A percentile compares a stretch with the other conserved stretches of the same genome.
Conservation (phyloP, 1,140 invertebrate genomes). For the Ceratina calcarata region DNA sequence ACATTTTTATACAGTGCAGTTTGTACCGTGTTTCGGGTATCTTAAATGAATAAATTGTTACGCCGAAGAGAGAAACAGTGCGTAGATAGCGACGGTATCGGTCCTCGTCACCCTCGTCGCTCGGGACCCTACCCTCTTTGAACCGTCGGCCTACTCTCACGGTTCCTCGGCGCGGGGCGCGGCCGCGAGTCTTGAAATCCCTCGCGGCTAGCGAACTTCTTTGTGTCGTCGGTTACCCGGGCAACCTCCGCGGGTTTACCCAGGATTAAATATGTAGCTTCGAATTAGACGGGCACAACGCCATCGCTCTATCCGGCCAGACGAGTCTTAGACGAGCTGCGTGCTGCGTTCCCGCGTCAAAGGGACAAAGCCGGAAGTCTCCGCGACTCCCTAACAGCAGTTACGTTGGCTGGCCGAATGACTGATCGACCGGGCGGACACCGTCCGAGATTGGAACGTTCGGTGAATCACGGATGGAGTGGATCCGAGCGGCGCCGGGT, state of each 20-base stretch:
- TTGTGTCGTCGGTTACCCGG: constrained; percentile 66
- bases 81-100: neutral
- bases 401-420: neutral
- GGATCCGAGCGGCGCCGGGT: constrained; percentile 6
- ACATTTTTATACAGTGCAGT: no score
- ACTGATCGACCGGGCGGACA: neutral
- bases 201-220: constrained; percentile 63
- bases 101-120: constrained; percentile 2
- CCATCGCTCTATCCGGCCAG: neutral
- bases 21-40: no score
- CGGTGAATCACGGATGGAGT: constrained; percentile 13
- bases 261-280: constrained; percentile 79
- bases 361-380: constrained; percentile 33
- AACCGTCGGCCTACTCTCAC: constrained; percentile 29
- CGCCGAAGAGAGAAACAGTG: no score
- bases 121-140: constrained; percentile 36
- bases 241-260: constrained; percentile 71
- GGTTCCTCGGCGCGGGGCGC: constrained; percentile 52
- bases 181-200: constrained; percentile 62
- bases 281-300: constrained; percentile 74
- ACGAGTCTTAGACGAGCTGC: constrained; percentile 28
- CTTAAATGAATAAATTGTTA: no score
- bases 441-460: neutral
- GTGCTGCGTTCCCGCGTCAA: constrained; percentile 11
- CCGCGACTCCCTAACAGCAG: no score